Evolutionary conservation across 2,113 vertebrate species (phyloP).

Genomic region (Cygnus atratus): DNA sequence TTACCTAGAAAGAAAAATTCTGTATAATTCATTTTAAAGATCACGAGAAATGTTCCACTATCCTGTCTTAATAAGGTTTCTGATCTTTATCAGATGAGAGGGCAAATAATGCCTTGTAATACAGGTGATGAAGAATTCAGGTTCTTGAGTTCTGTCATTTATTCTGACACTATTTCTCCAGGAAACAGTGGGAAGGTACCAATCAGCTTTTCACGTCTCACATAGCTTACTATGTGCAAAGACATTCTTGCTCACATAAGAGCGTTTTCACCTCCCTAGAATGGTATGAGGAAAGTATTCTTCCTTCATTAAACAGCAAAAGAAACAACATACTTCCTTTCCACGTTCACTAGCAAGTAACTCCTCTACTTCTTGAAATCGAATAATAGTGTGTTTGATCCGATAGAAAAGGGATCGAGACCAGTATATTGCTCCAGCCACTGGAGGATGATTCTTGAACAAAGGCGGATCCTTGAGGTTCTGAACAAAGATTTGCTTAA

Average conservation of each 20-base stretch:
- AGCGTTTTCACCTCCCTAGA: not conserved
- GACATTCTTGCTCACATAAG: not conserved
- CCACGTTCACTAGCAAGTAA: conserved; percentile 79
- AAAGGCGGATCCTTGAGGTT: conserved; percentile 81
- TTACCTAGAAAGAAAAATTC: conserved; percentile 76
- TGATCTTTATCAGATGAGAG: not conserved
- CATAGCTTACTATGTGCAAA: not conserved
- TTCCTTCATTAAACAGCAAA: not conserved
- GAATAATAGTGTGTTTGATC: conserved; percentile 82
- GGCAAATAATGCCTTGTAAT: not conserved
- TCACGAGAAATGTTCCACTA: not conserved
- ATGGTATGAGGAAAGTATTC: not conserved
- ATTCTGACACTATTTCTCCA: not conserved
- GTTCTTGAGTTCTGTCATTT: not conserved
- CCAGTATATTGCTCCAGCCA: conserved; percentile 92
- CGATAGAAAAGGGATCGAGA: conserved; percentile 79
- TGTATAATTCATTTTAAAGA: not conserved
- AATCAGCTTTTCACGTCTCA: not conserved
- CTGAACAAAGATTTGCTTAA: conserved; percentile 80
- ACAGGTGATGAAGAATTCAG: not conserved
- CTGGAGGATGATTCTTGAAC: conserved; percentile 83
- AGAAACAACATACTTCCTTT: conserved; percentile 68
- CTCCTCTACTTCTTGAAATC: conserved; percentile 83
- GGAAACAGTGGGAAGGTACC: not conserved
- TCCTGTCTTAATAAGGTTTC: not conserved